Evolutionary conservation across 2,888 invertebrate genomes (phyloP), one percentile per base, ranked within the genome.

Genomic region (Muscina levida): DNA sequence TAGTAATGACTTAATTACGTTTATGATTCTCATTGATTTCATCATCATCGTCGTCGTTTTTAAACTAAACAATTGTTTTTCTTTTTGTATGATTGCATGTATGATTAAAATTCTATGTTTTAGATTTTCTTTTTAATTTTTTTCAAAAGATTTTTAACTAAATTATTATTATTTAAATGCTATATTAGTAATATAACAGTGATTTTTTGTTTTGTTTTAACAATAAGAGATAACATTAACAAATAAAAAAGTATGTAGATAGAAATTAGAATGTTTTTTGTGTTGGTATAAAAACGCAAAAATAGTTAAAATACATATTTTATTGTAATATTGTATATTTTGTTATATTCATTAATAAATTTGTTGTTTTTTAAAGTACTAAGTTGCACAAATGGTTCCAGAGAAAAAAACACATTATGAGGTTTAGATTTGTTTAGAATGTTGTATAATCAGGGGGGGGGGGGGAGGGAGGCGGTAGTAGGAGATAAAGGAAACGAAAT

Each of bases 361-460:
- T 11, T 15, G 15, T 46, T 46, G 46, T 15, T 2, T 44, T 13
- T 59, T 59, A 59, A 42, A 62, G 62, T 62, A 62, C 62, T 59
- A 59, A 17, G 59, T 59, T 59, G 59, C 59, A 37, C 39, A 62
- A 62, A 62, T 56, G 53, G 11, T 26, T 26, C 13, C 1, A 10
- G 6, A 48, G 19, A 48, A 48, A 10, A 53, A 53, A 5, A 51
- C 22, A 51, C 19, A 39, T 59, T 22, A 51, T 59, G 37, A 62
- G 62, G 42, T 62, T 62, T 31, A 62, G 62, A 62, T 62, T 62
- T 19, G 19, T 62, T 62, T 42, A 62, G 37, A 59, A 56, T n/a
- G n/a, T n/a, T n/a, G n/a, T n/a, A n/a, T n/a, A n/a, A n/a, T n/a
- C n/a, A n/a, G n/a, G n/a, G 31, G 8, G 31, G 8, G 31, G 8